Evolutionary conservation across 2,797 vertebrate genomes (phyloP).

Genomic region (Etheostoma perlongum): DNA sequence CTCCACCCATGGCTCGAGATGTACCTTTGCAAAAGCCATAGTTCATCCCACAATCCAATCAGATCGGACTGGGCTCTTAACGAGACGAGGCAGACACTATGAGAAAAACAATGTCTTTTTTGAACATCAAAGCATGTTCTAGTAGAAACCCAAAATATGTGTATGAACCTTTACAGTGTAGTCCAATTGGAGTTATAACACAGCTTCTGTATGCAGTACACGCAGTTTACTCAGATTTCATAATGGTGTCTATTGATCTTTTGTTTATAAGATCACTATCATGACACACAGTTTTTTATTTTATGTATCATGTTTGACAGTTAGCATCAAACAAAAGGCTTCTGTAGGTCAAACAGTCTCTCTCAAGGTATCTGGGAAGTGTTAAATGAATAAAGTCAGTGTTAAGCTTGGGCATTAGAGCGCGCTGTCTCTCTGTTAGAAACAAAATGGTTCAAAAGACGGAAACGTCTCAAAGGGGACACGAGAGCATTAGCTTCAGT

Average conservation of each 20-base stretch:
- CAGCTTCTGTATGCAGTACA: not conserved
- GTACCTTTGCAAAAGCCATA: too few species aligned
- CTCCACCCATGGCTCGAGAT: too few species aligned
- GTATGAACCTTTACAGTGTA: not conserved
- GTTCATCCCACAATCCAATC: too few species aligned
- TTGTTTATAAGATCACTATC: not conserved
- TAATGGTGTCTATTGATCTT: not conserved
- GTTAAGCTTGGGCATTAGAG: conserved; percentile 3
- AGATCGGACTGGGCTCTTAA: too few species aligned
- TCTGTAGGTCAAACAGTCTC: not conserved
- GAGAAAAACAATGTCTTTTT: too few species aligned
- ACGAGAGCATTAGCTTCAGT: conserved; percentile 4
- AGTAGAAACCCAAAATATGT: too few species aligned
- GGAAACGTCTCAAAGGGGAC: conserved; percentile 13
- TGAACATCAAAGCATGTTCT: too few species aligned
- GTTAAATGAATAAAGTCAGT: conserved; percentile 12
- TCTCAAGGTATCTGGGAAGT: not conserved
- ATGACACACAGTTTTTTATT: not conserved
- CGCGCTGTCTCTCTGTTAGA: conserved; percentile 7
- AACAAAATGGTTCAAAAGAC: conserved; percentile 41
- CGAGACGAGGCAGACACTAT: too few species aligned
- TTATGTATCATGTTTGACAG: not conserved
- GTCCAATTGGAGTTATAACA: not conserved
- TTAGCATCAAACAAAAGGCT: not conserved
- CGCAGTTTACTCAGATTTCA: not conserved